A percentile compares a stretch with the other conserved stretches of the same genome.
These are phyloP conservation scores for Gyrodactylus salaris DNA, from an alignment of 1,140 invertebrate genomes.

Conservation along the genomic window DNA sequence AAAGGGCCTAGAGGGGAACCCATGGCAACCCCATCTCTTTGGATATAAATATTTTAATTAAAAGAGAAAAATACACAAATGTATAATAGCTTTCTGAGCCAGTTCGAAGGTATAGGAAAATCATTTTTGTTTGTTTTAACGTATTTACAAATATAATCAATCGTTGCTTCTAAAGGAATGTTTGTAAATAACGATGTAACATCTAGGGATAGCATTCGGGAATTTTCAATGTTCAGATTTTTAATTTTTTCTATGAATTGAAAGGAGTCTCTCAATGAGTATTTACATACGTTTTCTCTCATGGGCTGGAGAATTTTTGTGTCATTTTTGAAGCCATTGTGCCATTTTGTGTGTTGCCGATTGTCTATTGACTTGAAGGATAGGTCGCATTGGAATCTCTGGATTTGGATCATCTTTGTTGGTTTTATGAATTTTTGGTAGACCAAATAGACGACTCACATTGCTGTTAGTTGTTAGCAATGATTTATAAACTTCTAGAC, in stretches of 20 bases:
- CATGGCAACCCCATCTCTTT: background rate
- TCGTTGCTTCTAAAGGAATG: background rate
- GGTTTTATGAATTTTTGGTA: background rate
- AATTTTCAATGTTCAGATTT: background rate
- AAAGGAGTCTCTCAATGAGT: background rate
- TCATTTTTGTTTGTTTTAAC: background rate
- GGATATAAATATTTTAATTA: background rate
- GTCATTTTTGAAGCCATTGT: background rate
- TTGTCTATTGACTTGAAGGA: background rate
- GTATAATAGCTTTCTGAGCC: background rate
- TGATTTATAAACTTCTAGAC: background rate
- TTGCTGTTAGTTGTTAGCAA: background rate
- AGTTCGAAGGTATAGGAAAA: background rate
- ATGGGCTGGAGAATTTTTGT: no score
- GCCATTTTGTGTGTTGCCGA: background rate
- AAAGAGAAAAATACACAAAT: background rate
- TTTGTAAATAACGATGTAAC: background rate
- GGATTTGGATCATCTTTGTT: background rate
- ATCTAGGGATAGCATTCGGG: background rate
- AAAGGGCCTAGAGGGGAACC: background rate
- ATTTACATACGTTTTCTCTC: background rate
- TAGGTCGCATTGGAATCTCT: background rate
- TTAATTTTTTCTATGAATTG: background rate
- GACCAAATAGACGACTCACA: background rate
- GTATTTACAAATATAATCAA: background rate